Evolutionary conservation across 2,113 vertebrate genomes (phyloP), one percentile per base, ranked within the genome.

Genomic region (Merops nubicus): DNA sequence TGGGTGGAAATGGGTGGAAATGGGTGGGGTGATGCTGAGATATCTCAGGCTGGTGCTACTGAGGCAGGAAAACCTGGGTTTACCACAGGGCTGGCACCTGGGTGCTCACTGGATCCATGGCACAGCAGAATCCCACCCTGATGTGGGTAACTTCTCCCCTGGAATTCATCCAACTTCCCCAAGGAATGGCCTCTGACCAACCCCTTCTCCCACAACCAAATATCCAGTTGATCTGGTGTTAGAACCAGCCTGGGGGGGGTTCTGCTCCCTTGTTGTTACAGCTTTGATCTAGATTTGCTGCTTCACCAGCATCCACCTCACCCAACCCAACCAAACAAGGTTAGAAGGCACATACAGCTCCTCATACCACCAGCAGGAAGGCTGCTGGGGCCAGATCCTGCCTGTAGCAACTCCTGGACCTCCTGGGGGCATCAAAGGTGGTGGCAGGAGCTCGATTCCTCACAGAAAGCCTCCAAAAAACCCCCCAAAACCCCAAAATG

Each of bases 11-110:
- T n/a, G n/a, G n/a, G n/a, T n/a, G n/a, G n/a, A n/a, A n/a, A n/a
- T 5, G 43, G 45, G 50, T 6, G 38, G 73, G 9, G 6, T 12
- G 45, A 22, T 23, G 38, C 48, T 28, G 70, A 68, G 78, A 36
- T 34, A 36, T 51, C 62, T 62, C 64, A 12, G 34, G 1, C 25
- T 23, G 68, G 29, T 48, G 79, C 38, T 59, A 43, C 53, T 15
- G 10, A 63, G 64, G 50, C 12, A 51, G 11, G 51, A 83, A 33
- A 76, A 82, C 15, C 5, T 15, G 42, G 18, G 15, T 4, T 29
- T n/a, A n/a, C n/a, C n/a, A n/a, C 0, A 1, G 20, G 22, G 48
- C 50, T 51, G 64, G 43, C 43, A 47, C 19, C 33, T 0, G 3
- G 28, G 23, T 1, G 6, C 18, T 13, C 51, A 28, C 78, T 5